Conservation (phyloP, 2,888 invertebrate genomes). For the Cylloceria caligata region DNA sequence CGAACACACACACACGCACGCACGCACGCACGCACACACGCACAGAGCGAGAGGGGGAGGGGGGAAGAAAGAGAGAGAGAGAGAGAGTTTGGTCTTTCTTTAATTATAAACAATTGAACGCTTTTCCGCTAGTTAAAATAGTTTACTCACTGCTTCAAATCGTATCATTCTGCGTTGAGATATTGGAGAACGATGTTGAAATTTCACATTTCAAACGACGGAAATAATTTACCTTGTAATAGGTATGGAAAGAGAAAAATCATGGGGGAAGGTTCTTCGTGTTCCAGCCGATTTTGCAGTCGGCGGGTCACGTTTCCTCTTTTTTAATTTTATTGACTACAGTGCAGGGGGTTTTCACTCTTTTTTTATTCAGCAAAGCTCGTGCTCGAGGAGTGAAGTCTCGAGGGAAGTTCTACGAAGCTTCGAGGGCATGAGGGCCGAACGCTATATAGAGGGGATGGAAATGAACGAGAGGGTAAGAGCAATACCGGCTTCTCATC, state of each 20-base stretch:
- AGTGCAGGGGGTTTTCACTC: constrained; percentile 37
- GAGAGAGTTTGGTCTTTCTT: not conserved
- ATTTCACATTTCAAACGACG: constrained; percentile 15
- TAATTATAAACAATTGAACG: not conserved
- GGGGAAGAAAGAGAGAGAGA: not conserved
- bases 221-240: constrained; percentile 39
- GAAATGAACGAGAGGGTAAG: constrained; percentile 38
- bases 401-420: constrained; percentile 62
- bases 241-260: constrained; percentile 35
- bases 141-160: not conserved
- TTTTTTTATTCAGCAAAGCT: constrained; percentile 9
- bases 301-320: constrained; percentile 37
- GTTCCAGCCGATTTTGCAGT: constrained; percentile 50
- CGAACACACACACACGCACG: not conserved
- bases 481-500: constrained; percentile 66
- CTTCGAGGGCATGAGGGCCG: constrained; percentile 54
- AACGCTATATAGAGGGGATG: constrained; percentile 48
- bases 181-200: constrained; percentile 4
- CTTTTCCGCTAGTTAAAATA: no score
- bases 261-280: constrained; percentile 40
- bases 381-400: constrained; percentile 46
- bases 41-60: no score
- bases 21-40: no score
- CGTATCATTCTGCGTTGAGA: no score
- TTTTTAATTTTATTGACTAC: constrained; percentile 20